Conservation (phyloP, 23 tunicate genomes). For the Trididemnum clinides region DNA sequence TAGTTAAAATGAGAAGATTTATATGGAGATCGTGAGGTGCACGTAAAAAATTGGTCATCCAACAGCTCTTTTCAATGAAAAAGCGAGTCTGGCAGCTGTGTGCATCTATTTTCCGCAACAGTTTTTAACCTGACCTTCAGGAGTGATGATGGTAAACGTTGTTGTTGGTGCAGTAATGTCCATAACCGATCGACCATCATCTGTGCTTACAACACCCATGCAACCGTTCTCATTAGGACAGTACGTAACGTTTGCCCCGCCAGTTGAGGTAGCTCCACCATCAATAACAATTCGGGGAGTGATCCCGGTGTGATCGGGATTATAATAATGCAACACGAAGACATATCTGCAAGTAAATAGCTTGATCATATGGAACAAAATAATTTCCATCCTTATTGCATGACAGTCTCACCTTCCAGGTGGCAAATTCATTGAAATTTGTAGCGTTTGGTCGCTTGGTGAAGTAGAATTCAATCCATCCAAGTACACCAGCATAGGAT, state of each 20-base stretch:
- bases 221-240: conserved; percentile 85
- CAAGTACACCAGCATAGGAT: conserved; percentile 28
- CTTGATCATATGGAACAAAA: neutral
- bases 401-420: conserved; percentile 57
- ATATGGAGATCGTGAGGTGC: no score
- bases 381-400: neutral
- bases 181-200: conserved; percentile 44
- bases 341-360: conserved; percentile 50
- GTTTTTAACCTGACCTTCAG: conserved; percentile 52
- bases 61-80: no score
- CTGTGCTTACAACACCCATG: conserved; percentile 64
- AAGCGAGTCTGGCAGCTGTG: no score
- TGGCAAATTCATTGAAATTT: conserved; percentile 55
- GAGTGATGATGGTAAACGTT: conserved; percentile 65
- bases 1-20: no score
- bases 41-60: no score
- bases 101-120: no score
- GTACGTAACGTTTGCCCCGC: conserved; percentile 52
- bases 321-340: conserved; percentile 77
- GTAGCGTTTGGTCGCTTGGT: conserved; percentile 17
- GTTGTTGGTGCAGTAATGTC: conserved; percentile 70
- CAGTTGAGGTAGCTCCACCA: conserved; percentile 51
- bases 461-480: conserved; percentile 1
- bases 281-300: conserved; percentile 51
- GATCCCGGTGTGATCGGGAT: conserved; percentile 67